Conservation (phyloP, 2,797 vertebrate genomes). For the Bovichtus diacanthus region DNA sequence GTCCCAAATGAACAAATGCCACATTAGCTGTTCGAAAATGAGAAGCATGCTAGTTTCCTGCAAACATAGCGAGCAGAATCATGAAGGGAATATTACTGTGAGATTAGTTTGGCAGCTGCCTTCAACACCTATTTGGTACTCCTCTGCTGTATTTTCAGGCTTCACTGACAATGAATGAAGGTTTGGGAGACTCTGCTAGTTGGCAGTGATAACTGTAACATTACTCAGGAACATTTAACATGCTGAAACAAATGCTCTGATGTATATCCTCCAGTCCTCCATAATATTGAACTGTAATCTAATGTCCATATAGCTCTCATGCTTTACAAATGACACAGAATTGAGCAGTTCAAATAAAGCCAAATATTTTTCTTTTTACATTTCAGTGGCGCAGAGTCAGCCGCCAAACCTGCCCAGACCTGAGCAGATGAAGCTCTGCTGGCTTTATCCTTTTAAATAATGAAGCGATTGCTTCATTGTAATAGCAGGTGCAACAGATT, state of each 20-base stretch:
- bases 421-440: neutral
- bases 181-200: neutral
- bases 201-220: constrained; percentile 11
- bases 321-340: neutral
- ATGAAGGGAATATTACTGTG: constrained; percentile 26
- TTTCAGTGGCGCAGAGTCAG: neutral
- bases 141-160: constrained; percentile 1
- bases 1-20: neutral
- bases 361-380: neutral
- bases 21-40: constrained; percentile 12
- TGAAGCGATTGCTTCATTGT: neutral
- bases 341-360: neutral
- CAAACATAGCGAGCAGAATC: constrained; percentile 25
- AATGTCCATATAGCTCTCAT: neutral
- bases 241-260: neutral
- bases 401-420: neutral
- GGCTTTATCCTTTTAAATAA: neutral
- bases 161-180: constrained; percentile 25
- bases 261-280: neutral
- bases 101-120: constrained; percentile 20
- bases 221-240: constrained; percentile 20
- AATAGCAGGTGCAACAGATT: neutral
- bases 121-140: constrained; percentile 29
- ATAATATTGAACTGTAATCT: constrained; percentile 11
- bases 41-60: constrained; percentile 10